Conservation (phyloP, 2,888 invertebrate genomes). For the Smittia aterrima region DNA sequence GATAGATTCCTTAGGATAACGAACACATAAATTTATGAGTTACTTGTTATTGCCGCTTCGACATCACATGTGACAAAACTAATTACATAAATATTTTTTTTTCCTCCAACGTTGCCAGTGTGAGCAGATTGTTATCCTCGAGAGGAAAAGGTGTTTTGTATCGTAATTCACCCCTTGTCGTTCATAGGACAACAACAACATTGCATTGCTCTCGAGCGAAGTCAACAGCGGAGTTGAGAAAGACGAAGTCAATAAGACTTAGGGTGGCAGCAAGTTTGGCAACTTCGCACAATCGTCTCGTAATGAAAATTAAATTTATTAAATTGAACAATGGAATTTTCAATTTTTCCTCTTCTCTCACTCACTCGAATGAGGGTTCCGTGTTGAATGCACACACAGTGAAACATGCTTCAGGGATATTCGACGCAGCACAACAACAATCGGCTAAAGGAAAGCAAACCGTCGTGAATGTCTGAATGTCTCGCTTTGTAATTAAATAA, state of each 20-base stretch:
- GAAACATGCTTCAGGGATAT: slow-evolving; percentile 15
- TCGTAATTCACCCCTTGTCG: slow-evolving; percentile 17
- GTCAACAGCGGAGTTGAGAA: slow-evolving; percentile 14
- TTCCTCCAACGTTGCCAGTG: slow-evolving; percentile 7
- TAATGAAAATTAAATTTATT: slow-evolving; percentile 39
- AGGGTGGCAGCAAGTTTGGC: slow-evolving; percentile 30
- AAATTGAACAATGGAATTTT: slow-evolving; percentile 39
- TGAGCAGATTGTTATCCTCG: neutral
- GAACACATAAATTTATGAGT: slow-evolving; percentile 33
- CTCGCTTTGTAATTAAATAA: slow-evolving; percentile 41
- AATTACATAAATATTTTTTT: slow-evolving; percentile 32
- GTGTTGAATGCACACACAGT: slow-evolving; percentile 2
- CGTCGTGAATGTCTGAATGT: slow-evolving; percentile 17
- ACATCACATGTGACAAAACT: slow-evolving; percentile 41
- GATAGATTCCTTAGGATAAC: slow-evolving; percentile 25
- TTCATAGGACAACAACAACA: neutral
- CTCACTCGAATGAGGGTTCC: slow-evolving; percentile 22
- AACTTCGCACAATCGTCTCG: slow-evolving; percentile 30
- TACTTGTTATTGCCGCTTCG: slow-evolving; percentile 29
- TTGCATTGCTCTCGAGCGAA: neutral
- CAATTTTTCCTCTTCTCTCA: neutral
- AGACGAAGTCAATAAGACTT: slow-evolving; percentile 15
- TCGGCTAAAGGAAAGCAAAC: neutral
- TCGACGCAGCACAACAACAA: slow-evolving; percentile 22
- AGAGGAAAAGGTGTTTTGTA: slow-evolving; percentile 23